Evolutionary conservation across 2,888 invertebrate species (phyloP), one percentile per base, ranked within the genome.

Genomic region (Drosophila meridionalis): DNA sequence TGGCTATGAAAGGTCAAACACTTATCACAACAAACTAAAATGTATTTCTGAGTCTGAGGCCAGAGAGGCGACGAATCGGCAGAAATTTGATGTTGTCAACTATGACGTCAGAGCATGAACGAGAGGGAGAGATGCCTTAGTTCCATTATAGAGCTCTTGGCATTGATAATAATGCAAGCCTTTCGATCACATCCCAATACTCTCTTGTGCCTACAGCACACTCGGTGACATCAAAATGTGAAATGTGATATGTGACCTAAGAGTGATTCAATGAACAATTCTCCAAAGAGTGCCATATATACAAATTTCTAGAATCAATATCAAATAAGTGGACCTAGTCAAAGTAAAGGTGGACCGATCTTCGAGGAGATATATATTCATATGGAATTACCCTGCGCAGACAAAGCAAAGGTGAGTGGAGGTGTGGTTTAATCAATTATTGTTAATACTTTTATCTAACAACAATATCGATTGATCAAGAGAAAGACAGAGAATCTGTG

Each of bases 201-300:
- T 34, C 55, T 20, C 9, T 30, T 20, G 11, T 1, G 28, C 8
- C 53, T 26, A 12, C 14, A 34, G 20, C 20, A 52, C 6, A 26
- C 36, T 36, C n/a, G 28, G 43, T 32, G 34, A n/a, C 50, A n/a
- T 9, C 12, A 40, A 36, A 45, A 56, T 61, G 68, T 80, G 65
- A 66, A 55, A 87, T 82, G 84, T 80, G 65, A 66, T 52, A 87
- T 82, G 84, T 82, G 84, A 82, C 47, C 45, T 34, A 28, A 32
- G 20, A 12, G 36, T 53, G 42, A 20, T 52, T 62, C 52, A 42
- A 58, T n/a, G 34, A 42, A 56, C 50, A 72, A 26, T 52, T 61
- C 56, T 64, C 45, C 48, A 50, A 73, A 38, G 28, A 83, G 87
- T 82, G 82, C 82, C 82, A 82, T 82, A 81, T 40, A 50, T 43